Percentiles rank a stretch among this genome's conserved stretches.
phyloP scores from a whole-genome alignment of 2,888 invertebrate genomes.

The Resseliella maxima region DNA sequence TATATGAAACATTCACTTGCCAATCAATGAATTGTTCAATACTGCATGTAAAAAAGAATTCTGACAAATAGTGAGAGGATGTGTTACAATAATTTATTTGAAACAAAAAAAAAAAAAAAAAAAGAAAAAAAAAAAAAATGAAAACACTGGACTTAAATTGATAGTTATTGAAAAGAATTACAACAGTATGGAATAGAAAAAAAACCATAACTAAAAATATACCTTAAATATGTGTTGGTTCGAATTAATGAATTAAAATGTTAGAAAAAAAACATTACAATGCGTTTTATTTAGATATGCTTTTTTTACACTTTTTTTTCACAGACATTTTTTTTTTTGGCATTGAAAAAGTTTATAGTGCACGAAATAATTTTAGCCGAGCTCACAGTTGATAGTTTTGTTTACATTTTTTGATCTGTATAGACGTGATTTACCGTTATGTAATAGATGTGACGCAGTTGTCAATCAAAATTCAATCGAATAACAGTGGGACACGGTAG shows the following conservation, averaged over 20 bases:
- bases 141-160: constrained; percentile 43
- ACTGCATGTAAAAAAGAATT: constrained; percentile 5
- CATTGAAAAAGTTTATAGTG: no score
- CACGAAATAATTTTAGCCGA: no score
- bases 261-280: constrained; percentile 61
- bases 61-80: constrained; percentile 51
- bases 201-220: constrained; percentile 61
- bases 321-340: no score
- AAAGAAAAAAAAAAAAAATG: constrained; percentile 16
- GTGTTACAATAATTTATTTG: constrained; percentile 49
- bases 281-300: background rate
- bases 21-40: background rate
- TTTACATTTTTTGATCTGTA: no score
- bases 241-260: constrained; percentile 63
- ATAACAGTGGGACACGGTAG: no score
- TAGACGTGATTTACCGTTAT: no score
- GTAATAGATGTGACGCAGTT: no score
- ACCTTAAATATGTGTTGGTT: constrained; percentile 63
- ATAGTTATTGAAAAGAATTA: constrained; percentile 57
- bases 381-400: no score
- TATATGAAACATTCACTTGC: no score
- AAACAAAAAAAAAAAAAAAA: constrained; percentile 24
- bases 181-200: constrained; percentile 61
- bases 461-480: no score
- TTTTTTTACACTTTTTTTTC: background rate